Base-by-base conservation (phyloP, 2,888 invertebrate genomes). In the Stenotaenia linearis region DNA sequence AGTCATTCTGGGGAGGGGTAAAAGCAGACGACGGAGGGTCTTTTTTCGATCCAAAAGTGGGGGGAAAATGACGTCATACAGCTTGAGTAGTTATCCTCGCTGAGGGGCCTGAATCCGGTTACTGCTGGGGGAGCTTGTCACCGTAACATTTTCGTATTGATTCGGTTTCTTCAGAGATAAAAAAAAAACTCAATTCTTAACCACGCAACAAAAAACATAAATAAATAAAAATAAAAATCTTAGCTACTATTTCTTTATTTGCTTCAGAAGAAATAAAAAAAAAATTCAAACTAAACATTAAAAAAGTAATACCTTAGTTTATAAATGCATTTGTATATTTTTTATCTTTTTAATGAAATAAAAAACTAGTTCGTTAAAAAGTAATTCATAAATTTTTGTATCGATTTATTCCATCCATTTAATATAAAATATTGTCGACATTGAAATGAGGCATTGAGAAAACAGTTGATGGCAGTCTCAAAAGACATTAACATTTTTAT, bases 401-500 rank as follows among this genome's bases (percentile, higher is more conserved):
- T 32, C n/a, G 18, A 32, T 74, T 74, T 32, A 74, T 74, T 74
- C 25, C 15, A 32, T 4, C n/a, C 32, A 74, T 74, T 74, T 32
- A 32, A 32, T 28, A 74, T n/a, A 32, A 74, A 74, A 32, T 32
- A 32, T 28, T 74, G 28, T 32, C 18, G 75, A 37, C 21, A 32
- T 37, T 18, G 21, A 75, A 30, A 25, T 15, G 35, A 25, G 30
- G 40, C 15, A 77, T 77, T 77, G 25, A 61, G 32, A 79, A 75
- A 69, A 69, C 69, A 77, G 15, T 75, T 75, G 37, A 30, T 79
- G 79, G 32, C 75, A 79, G 79, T 79, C 79, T 79, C 75, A 79
- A 35, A 69, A 79, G 79, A 79, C 77, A 32, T 80, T 80, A 81
- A 81, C 81, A 80, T 81, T 80, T 80, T 81, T 80, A 78, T 81